A percentile compares a stretch with the other conserved stretches of the same genome.
These are phyloP conservation scores for Diceros bicornis DNA, from an alignment of 2,797 vertebrate genomes.

Conservation along the genomic window DNA sequence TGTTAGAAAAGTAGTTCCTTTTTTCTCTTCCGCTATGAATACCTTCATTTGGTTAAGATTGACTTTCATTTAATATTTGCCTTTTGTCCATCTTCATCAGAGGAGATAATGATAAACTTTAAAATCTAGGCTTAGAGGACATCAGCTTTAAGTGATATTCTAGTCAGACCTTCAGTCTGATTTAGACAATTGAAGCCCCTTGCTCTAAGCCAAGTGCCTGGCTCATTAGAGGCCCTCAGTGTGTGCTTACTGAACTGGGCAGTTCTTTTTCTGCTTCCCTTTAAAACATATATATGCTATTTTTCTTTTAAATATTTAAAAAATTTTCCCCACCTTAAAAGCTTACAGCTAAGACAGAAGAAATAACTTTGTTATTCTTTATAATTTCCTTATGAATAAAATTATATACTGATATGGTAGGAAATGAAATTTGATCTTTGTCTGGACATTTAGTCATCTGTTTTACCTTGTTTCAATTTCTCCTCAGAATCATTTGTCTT, in stretches of 20 bases:
- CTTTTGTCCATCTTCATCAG: conserved; percentile 22
- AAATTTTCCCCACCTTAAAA: not conserved
- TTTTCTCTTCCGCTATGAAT: not conserved
- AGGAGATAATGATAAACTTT: conserved; percentile 24
- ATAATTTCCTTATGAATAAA: conserved; percentile 21
- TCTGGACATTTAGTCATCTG: not conserved
- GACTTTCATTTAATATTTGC: not conserved
- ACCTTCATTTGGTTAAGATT: conserved; percentile 17
- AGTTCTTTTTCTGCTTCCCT: conserved; percentile 15
- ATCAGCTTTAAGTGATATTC: not conserved
- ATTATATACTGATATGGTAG: not conserved
- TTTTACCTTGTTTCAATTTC: conserved; percentile 31
- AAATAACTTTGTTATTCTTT: conserved; percentile 38
- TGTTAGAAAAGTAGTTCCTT: not conserved
- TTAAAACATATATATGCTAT: not conserved
- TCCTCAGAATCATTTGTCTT: conserved; percentile 16
- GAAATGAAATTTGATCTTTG: not conserved
- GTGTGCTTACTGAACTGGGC: not conserved
- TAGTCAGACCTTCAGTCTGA: not conserved
- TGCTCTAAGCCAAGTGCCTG: not conserved
- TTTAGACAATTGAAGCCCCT: not conserved
- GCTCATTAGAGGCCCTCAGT: not conserved
- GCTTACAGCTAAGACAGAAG: not conserved
- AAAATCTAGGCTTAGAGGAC: not conserved
- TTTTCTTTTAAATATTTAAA: not conserved